Evolutionary conservation across 1,140 invertebrate species (phyloP).

Genomic region (Pristionchus pacificus): DNA sequence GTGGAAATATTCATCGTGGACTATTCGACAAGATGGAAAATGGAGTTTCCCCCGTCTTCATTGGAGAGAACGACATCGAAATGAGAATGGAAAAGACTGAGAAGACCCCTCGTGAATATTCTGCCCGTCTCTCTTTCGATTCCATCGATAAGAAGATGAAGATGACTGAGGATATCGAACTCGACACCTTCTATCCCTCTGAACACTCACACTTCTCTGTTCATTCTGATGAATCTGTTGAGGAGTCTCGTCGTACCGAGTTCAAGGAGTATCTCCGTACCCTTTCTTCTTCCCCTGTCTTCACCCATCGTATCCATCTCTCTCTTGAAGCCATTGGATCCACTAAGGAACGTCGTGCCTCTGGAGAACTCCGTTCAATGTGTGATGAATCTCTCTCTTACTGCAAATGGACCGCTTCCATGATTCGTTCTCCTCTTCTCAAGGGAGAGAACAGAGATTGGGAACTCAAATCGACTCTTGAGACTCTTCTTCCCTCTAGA

Average conservation of each 20-base stretch:
- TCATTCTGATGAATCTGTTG: constrained; percentile 10
- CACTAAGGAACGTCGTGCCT: background rate
- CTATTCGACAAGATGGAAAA: constrained; percentile 6
- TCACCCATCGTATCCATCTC: constrained; percentile 11
- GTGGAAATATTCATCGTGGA: constrained; percentile 13
- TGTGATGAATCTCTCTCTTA: constrained; percentile 21
- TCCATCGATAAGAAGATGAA: constrained; percentile 6
- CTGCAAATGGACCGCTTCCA: constrained; percentile 18
- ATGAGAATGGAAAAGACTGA: constrained; percentile 7
- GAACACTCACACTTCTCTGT: constrained; percentile 15
- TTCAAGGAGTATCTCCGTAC: constrained; percentile 21
- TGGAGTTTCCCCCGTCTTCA: too few species aligned
- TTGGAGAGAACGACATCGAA: constrained; percentile 25
- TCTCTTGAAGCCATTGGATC: constrained; percentile 13
- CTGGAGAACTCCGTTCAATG: constrained; percentile 18
- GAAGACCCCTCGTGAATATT: constrained; percentile 10
- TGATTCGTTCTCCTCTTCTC: background rate
- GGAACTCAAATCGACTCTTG: constrained; percentile 17
- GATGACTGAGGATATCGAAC: constrained; percentile 3
- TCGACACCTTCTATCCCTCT: constrained; percentile 12
- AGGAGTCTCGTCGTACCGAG: constrained; percentile 19
- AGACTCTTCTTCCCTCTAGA: constrained; percentile 7
- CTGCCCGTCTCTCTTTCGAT: background rate
- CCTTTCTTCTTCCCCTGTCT: constrained; percentile 17
- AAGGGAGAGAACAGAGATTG: constrained; percentile 21